Conservation (phyloP, 2,113 vertebrate genomes). For the Stegastes partitus region DNA sequence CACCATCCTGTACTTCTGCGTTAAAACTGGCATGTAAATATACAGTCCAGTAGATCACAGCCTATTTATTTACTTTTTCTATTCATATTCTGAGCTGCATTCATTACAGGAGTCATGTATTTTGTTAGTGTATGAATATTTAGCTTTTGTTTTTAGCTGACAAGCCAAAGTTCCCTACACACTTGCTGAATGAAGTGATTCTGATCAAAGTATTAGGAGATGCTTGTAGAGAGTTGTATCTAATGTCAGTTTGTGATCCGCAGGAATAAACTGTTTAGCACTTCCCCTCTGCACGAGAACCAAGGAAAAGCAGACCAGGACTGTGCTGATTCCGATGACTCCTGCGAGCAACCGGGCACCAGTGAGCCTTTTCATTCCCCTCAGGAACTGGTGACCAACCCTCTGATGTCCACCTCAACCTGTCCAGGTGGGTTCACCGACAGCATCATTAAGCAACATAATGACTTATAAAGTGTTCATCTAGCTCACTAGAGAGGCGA, state of each 20-base stretch:
- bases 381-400: conserved; percentile 84
- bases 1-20: too few relatives aligned
- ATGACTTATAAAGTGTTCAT: neutral
- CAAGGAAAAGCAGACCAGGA: conserved; percentile 89
- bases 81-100: too few relatives aligned
- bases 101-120: too few relatives aligned
- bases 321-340: conserved; percentile 92
- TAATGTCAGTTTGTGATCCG: conserved; percentile 21
- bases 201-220: neutral
- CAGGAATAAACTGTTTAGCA: conserved; percentile 89
- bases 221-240: neutral
- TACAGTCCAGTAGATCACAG: too few relatives aligned
- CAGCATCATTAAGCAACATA: neutral
- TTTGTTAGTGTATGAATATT: too few relatives aligned
- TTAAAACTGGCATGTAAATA: too few relatives aligned
- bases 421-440: conserved; percentile 85
- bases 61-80: too few relatives aligned
- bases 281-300: conserved; percentile 88
- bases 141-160: too few relatives aligned
- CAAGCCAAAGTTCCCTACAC: too few relatives aligned
- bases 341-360: conserved; percentile 85
- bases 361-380: conserved; percentile 89
- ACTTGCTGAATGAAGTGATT: too few relatives aligned
- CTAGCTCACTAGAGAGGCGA: too few relatives aligned
- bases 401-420: conserved; percentile 84